Base-by-base conservation (phyloP, 2,113 vertebrate genomes). In the Neotragus moschatus region DNA sequence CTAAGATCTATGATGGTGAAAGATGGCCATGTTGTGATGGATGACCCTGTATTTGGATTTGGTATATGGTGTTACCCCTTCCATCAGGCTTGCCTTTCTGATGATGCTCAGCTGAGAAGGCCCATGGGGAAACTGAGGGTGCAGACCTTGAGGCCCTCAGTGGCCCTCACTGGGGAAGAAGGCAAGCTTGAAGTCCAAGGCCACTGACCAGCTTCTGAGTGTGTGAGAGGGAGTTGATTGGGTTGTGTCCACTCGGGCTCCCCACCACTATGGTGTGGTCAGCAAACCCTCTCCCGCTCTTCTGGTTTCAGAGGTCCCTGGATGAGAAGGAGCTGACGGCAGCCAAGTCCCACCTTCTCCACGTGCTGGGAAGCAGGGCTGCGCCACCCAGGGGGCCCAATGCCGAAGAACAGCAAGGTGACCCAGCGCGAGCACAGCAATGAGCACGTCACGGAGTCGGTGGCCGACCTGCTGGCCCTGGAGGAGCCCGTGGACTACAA, bases 341-440 rank as follows among this genome's bases (percentile, higher is more conserved):
- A 0, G 5, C 90, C 2, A 26, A 2, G 0, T 2, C 81, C 66
- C 80, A 1, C 17, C 97, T 97, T 98, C 96, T 98, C 94, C 91
- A 97, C 26, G 91, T 56, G 61, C 97, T 39, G 3, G 0, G 5
- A 84, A 88, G n/a, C 15, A 0, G 11, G 19, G 43, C 33, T 43
- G n/a, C n/a, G n/a, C n/a, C n/a, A n/a, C n/a, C n/a, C n/a, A n/a
- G n/a, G 96, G 56, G 91, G 81, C 11, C 97, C 47, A 1, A 99
- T 99, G 99, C 99, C 99, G 73, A 99, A 99, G 98, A 99, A 99
- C 98, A 99, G 99, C 99, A 99, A 99, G 97, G 99, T 99, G 98
- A 99, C 99, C 3, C 99, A 99, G 99, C 98, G 99, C 26, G 99
- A 99, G 98, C 99, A 99, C 98, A 99, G 99, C 99, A 99, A 98